Evolutionary conservation across 2,113 vertebrate species (phyloP).

Genomic region (Dromiciops gliroides): DNA sequence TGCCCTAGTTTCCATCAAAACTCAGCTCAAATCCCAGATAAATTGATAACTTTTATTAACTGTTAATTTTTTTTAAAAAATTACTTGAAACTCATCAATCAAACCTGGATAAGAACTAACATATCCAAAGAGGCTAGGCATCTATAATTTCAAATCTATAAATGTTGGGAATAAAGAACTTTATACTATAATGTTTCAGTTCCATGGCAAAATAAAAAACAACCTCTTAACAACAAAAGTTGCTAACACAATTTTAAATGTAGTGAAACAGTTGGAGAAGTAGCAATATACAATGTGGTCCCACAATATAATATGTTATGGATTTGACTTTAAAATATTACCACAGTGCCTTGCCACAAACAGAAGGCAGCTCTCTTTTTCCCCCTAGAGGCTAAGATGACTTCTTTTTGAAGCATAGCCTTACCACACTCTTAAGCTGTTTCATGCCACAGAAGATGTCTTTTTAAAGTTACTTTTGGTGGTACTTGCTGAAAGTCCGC

Average conservation of each 20-base stretch:
- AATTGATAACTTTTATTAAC: neutral
- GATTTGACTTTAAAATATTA: conserved; percentile 30
- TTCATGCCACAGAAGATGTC: neutral
- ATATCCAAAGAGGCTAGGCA: conserved; percentile 2
- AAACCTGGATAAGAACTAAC: neutral
- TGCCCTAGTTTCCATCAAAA: neutral
- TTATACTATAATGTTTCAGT: neutral
- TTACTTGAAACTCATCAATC: conserved; percentile 4
- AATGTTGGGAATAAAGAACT: neutral
- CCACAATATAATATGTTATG: neutral
- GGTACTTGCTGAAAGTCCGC: conserved; percentile 23
- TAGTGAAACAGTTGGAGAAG: conserved; percentile 1
- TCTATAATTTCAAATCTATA: neutral
- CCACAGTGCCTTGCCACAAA: neutral
- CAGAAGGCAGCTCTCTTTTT: neutral
- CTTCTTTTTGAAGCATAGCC: conserved; percentile 4
- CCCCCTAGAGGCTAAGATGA: neutral
- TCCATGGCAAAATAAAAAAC: neutral
- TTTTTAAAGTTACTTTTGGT: neutral
- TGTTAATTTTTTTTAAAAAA: neutral
- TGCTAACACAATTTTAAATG: conserved; percentile 23
- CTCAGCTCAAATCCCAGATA: neutral
- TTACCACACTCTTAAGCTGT: conserved; percentile 4
- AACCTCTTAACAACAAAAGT: neutral
- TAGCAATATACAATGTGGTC: conserved; percentile 19